Percentiles rank a stretch among this genome's conserved stretches.
Evolutionary conservation across 1,140 invertebrate species (phyloP).

Genomic region (Oryctes rhinoceros): DNA sequence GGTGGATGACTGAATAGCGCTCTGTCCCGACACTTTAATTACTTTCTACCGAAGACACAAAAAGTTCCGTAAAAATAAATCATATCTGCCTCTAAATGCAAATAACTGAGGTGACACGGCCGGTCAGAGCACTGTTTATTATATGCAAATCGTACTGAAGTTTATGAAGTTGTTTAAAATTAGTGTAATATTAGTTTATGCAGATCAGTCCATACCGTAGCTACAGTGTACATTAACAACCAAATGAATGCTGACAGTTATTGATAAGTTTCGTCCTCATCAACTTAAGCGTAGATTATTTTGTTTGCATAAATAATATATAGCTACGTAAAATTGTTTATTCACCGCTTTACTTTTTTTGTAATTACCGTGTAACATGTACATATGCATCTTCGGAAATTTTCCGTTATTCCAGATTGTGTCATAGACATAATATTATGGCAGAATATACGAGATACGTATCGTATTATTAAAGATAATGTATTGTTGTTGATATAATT

Average conservation of each 20-base stretch:
- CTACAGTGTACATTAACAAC: not conserved
- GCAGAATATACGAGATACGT: too few relatives aligned
- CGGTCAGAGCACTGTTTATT: constrained; percentile 22
- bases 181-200: constrained; percentile 40
- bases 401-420: too few relatives aligned
- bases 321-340: too few relatives aligned
- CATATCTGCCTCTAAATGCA: not conserved
- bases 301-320: not conserved
- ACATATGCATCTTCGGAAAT: too few relatives aligned
- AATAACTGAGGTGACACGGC: constrained; percentile 1
- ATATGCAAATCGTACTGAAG: constrained; percentile 30
- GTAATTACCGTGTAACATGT: too few relatives aligned
- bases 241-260: constrained; percentile 27
- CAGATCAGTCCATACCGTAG: not conserved
- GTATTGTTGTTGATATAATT: too few relatives aligned
- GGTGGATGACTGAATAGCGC: not conserved
- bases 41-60: not conserved
- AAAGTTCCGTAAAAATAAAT: constrained; percentile 14
- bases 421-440: too few relatives aligned
- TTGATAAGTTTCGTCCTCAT: constrained; percentile 21
- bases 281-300: not conserved
- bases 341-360: too few relatives aligned
- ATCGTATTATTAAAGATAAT: too few relatives aligned
- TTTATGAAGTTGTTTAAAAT: constrained; percentile 39
- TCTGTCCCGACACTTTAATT: constrained; percentile 29